phyloP scores from a whole-genome alignment of 2,797 vertebrate genomes.

The Dicrostonyx torquatus region DNA sequence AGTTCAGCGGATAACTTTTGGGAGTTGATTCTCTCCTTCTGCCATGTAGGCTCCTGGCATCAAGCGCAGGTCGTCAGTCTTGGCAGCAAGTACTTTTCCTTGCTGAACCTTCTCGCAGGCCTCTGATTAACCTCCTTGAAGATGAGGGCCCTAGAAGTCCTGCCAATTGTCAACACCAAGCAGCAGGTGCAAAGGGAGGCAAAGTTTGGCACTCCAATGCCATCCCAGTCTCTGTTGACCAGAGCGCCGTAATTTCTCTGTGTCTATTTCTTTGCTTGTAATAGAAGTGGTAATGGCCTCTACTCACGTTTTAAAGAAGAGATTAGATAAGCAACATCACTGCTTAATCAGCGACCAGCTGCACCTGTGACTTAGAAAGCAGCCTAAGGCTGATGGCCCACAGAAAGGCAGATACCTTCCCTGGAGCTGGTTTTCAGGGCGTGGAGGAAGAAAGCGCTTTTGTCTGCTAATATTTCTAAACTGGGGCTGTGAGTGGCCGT shows the following conservation, averaged over 20 bases:
- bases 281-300: background rate
- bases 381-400: background rate
- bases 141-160: background rate
- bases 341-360: conserved; percentile 15
- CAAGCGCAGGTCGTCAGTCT: background rate
- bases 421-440: conserved; percentile 49
- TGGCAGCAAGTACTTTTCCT: background rate
- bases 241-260: background rate
- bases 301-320: background rate
- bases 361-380: conserved; percentile 33
- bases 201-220: background rate
- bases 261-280: conserved; percentile 1
- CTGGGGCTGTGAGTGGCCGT: background rate
- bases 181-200: background rate
- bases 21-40: background rate
- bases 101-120: background rate
- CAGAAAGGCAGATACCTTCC: background rate
- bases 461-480: conserved; percentile 56
- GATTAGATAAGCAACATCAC: conserved; percentile 36
- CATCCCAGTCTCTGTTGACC: background rate
- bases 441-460: conserved; percentile 54
- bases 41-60: background rate
- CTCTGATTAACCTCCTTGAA: background rate
- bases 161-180: background rate
- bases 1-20: background rate